Evolutionary conservation across 1,140 invertebrate species (phyloP).

Genomic region (Drosophila equinoxialis): DNA sequence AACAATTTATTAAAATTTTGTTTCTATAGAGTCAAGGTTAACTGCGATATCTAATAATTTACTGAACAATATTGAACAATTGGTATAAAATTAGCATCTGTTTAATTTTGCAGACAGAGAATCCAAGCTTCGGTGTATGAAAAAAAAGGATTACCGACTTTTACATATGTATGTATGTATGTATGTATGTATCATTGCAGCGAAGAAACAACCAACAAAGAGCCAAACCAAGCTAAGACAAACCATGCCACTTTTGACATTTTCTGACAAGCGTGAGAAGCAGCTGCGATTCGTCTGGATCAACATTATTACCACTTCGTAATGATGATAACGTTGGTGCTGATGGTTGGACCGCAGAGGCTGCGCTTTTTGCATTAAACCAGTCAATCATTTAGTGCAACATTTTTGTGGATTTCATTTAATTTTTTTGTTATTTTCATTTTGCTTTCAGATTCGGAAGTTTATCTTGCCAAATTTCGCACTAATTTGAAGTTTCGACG

Average conservation of each 20-base stretch:
- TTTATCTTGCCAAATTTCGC: too few species aligned
- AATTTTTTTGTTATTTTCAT: too few species aligned
- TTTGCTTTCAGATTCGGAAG: too few species aligned
- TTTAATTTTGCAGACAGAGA: background rate
- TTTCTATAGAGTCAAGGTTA: background rate
- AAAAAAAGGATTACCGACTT: background rate
- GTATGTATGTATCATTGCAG: slow-evolving; percentile 4
- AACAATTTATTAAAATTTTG: too few species aligned
- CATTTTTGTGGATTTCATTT: background rate
- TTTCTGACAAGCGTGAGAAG: slow-evolving; percentile 80
- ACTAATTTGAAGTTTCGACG: slow-evolving; percentile 78
- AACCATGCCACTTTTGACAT: slow-evolving; percentile 70
- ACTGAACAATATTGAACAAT: background rate
- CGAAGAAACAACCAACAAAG: slow-evolving; percentile 25
- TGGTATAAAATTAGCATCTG: background rate
- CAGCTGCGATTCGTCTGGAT: slow-evolving; percentile 24
- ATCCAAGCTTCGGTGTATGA: background rate
- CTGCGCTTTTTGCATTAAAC: too few species aligned
- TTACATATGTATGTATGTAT: slow-evolving; percentile 23
- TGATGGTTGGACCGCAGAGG: slow-evolving; percentile 6
- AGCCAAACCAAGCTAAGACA: too few species aligned
- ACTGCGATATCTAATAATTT: background rate
- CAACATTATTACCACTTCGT: background rate
- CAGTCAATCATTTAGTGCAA: too few species aligned
- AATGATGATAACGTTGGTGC: slow-evolving; percentile 13